These are phyloP conservation scores for Euphydryas editha DNA, from an alignment of 2,888 invertebrate species.

Conservation along the genomic window DNA sequence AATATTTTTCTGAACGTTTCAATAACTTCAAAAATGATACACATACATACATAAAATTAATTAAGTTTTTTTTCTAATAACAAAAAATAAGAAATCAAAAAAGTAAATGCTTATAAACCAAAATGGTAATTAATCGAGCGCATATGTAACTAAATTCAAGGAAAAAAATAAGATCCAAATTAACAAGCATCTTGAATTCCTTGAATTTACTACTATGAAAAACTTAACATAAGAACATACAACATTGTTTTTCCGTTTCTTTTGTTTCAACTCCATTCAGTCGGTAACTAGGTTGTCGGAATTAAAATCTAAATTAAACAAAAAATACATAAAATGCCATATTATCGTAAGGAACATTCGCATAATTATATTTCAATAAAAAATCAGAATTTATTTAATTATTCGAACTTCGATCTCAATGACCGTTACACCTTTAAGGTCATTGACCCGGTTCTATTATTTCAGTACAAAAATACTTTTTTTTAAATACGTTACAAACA, in stretches of 20 bases:
- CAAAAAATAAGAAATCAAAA: constrained; percentile 30
- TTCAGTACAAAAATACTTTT: constrained; percentile 72
- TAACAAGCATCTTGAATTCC: neutral
- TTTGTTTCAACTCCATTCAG: constrained; percentile 12
- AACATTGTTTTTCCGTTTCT: constrained; percentile 4
- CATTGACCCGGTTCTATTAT: constrained; percentile 37
- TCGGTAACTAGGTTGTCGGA: constrained; percentile 20
- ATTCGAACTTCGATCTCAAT: neutral
- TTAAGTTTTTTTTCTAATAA: constrained; percentile 12
- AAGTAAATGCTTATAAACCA: constrained; percentile 57
- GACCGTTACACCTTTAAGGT: neutral
- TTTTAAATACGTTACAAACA: constrained; percentile 57
- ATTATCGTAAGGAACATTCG: constrained; percentile 9
- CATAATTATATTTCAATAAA: neutral
- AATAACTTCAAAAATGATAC: constrained; percentile 1
- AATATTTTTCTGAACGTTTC: constrained; percentile 22
- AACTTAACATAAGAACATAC: constrained; percentile 10
- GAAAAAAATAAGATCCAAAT: neutral
- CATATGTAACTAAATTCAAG: neutral
- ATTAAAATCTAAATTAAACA: constrained; percentile 7
- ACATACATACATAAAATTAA: constrained; percentile 6
- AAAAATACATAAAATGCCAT: constrained; percentile 14
- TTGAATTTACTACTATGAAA: constrained; percentile 5
- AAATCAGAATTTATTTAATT: neutral
- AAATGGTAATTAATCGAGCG: constrained; percentile 12